Base-by-base conservation (phyloP, 1,140 invertebrate species). In the Rhagoletis pomonella region DNA sequence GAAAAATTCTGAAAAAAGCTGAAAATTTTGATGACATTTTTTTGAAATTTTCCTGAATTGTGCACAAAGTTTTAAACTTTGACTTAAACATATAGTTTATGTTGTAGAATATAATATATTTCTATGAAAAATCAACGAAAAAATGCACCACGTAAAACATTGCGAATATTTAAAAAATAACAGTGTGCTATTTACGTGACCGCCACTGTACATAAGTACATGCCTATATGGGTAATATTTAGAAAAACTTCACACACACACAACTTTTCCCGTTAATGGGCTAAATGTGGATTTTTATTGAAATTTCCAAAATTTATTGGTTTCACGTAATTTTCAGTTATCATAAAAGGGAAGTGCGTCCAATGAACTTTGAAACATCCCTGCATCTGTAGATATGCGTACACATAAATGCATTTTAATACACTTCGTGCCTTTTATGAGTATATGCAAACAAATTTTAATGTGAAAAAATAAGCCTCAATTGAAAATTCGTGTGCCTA, bases 281-380 rank as follows among this genome's bases (percentile, higher is more conserved):
- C 29, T 29, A 29, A 29, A 19, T 64, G 10, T 47, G 42, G 44
- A 73, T 73, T 47, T 73, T 47, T 73, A 73, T 73, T 44, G 39
- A 47, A 44, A 73, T 73, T 73, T 47, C 67, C 67, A 1, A 73
- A 73, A 73, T 44, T 73, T 73, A 73, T 73, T 73, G 67, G 44
- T 42, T 73, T 44, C 12, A 47, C 17, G 42, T 73, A 73, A 73
- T 73, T 73, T 73, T 73, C 67, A 73, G 39, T 73, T 73, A 73
- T 73, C 67, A 73, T 73, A 44, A 44, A 73, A 47, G 14, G 67
- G 67, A 73, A 73, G 67, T 73, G 67, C 67, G 67, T 73, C 44
- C 5, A 17, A 73, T 14, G 44, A 5, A 55, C 50, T 5, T 4
- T 44, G 10, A 42, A 39, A 3, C 42, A 73, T n/a, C 4, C 39